A percentile compares a stretch with the other conserved stretches of the same genome.
Conservation (phyloP, 1,140 invertebrate genomes). For the Rhagoletis pomonella region DNA sequence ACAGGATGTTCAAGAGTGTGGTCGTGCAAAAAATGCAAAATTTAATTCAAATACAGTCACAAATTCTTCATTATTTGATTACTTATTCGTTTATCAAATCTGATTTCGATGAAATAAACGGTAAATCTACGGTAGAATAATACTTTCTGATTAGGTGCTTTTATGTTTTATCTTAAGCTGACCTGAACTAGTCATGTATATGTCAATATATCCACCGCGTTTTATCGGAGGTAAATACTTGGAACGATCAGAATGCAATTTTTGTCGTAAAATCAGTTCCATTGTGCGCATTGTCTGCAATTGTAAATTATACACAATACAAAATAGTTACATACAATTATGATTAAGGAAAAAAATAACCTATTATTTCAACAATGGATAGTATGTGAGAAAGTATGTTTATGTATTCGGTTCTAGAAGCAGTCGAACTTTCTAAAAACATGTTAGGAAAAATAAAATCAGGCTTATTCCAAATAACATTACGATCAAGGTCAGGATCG, state of each 20-base stretch:
- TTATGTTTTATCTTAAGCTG: conserved; percentile 56
- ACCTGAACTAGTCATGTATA: conserved; percentile 92
- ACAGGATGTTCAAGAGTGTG: not conserved
- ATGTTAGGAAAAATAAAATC: too few relatives aligned
- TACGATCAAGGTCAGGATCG: too few relatives aligned
- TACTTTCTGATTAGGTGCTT: not conserved
- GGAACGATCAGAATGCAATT: conserved; percentile 83
- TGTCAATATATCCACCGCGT: conserved; percentile 87
- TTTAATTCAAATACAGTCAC: conserved; percentile 10
- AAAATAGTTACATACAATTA: conserved; percentile 47
- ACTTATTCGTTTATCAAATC: conserved; percentile 20
- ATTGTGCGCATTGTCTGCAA: conserved; percentile 80
- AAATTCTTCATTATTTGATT: not conserved
- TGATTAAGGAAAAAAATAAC: conserved; percentile 19
- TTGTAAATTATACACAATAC: conserved; percentile 60
- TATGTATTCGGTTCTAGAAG: too few relatives aligned
- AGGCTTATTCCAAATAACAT: too few relatives aligned
- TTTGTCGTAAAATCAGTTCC: conserved; percentile 83
- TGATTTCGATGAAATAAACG: not conserved
- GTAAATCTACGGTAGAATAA: not conserved
- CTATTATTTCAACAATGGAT: not conserved
- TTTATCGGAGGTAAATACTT: conserved; percentile 89
- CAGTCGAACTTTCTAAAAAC: too few relatives aligned
- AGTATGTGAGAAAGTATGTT: conserved; percentile 17
- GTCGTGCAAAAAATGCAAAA: not conserved